Percentiles rank a stretch among this genome's conserved stretches.
Conservation (phyloP, 1,140 invertebrate species). For the Caenorhabditis inopinata region DNA sequence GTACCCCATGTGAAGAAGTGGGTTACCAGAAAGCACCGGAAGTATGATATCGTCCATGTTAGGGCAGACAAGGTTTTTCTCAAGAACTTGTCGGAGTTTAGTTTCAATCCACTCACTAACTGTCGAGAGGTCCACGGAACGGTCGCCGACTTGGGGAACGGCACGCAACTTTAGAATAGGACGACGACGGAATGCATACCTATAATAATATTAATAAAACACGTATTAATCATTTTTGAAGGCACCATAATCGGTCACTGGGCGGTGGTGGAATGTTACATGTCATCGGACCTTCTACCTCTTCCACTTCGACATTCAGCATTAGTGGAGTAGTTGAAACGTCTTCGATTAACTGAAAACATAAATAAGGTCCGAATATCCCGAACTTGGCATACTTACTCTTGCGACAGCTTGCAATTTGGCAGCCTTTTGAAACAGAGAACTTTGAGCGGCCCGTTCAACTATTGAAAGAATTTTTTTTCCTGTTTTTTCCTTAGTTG, state of each 20-base stretch:
- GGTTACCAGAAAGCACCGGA: conserved; percentile 58
- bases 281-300: conserved; percentile 78
- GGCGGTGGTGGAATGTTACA: conserved; percentile 92
- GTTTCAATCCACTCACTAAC: conserved; percentile 63
- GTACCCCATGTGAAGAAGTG: conserved; percentile 50
- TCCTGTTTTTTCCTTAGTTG: conserved; percentile 39
- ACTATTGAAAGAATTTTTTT: conserved; percentile 72
- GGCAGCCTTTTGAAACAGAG: conserved; percentile 80
- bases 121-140: conserved; percentile 58
- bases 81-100: conserved; percentile 52
- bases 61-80: conserved; percentile 64
- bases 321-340: conserved; percentile 87
- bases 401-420: conserved; percentile 70
- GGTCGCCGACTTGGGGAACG: conserved; percentile 65
- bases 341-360: conserved; percentile 65
- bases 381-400: conserved; percentile 42
- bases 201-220: no score
- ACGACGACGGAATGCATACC: conserved; percentile 60
- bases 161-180: conserved; percentile 57
- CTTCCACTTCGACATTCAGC: conserved; percentile 82
- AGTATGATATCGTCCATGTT: conserved; percentile 64
- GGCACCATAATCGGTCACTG: conserved; percentile 83
- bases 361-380: background rate
- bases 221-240: no score
- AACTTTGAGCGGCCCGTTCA: conserved; percentile 83